phyloP scores from a whole-genome alignment of 2,113 vertebrate genomes.

The Camelus bactrianus region DNA sequence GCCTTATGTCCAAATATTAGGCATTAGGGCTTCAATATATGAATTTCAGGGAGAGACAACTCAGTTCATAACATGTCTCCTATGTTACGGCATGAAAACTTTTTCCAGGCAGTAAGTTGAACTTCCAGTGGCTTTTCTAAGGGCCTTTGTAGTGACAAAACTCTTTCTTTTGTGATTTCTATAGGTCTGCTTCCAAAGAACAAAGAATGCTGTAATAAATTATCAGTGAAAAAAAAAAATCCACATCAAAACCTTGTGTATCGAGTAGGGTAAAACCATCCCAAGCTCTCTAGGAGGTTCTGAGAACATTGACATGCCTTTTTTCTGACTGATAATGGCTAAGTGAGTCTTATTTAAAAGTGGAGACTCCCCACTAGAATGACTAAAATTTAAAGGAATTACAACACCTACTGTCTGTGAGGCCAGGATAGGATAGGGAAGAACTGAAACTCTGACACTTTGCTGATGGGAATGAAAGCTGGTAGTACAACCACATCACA shows the following conservation, averaged over 20 bases:
- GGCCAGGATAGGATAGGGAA: neutral
- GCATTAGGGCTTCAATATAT: neutral
- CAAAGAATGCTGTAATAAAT: neutral
- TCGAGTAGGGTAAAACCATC: neutral
- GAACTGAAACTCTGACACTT: neutral
- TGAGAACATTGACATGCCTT: neutral
- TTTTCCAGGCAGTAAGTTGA: neutral
- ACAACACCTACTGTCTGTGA: neutral
- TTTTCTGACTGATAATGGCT: neutral
- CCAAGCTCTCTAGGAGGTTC: neutral
- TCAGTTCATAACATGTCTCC: neutral
- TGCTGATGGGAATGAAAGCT: neutral
- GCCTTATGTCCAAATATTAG: neutral
- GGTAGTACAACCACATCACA: neutral
- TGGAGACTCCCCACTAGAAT: neutral
- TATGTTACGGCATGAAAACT: neutral
- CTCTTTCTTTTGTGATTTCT: neutral
- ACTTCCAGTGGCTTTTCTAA: neutral
- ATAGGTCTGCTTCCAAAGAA: constrained; percentile 2
- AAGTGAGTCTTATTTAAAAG: constrained; percentile 18
- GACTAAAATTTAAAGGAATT: constrained; percentile 24
- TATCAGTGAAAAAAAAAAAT: constrained; percentile 50
- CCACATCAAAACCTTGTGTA: neutral
- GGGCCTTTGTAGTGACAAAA: constrained; percentile 2
- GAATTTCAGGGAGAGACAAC: neutral